Evolutionary conservation across 2,797 vertebrate species (phyloP).

Genomic region (Cichlasoma orientale): DNA sequence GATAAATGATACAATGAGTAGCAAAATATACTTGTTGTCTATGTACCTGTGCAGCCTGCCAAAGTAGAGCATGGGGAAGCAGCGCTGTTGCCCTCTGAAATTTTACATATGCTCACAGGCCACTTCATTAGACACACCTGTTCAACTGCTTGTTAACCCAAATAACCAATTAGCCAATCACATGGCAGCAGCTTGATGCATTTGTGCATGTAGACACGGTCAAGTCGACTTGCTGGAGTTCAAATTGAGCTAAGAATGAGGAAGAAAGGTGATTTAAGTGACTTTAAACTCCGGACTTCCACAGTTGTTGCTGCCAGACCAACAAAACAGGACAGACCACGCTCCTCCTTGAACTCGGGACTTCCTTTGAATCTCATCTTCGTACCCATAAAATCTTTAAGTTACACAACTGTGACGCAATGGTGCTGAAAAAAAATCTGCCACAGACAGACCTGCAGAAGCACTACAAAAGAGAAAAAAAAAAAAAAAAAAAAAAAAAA

Average conservation of each 20-base stretch:
- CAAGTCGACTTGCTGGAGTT: too few relatives aligned
- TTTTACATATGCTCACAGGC: neutral
- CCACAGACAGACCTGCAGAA: rapidly evolving
- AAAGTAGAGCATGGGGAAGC: neutral
- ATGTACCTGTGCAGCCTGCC: neutral
- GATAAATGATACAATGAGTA: neutral
- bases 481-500: too few relatives aligned
- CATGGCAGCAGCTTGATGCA: neutral
- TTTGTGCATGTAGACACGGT: neutral
- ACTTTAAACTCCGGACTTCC: too few relatives aligned
- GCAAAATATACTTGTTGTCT: neutral
- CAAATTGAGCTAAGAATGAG: too few relatives aligned
- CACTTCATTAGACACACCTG: neutral
- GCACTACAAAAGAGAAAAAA: neutral
- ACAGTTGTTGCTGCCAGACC: too few relatives aligned
- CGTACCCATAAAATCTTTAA: too few relatives aligned
- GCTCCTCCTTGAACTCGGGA: too few relatives aligned
- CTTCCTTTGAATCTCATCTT: too few relatives aligned
- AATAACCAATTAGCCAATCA: neutral
- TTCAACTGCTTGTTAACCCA: neutral
- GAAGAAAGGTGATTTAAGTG: too few relatives aligned
- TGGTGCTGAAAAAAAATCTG: neutral
- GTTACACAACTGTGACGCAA: neutral
- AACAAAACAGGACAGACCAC: too few relatives aligned
- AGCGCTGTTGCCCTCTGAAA: neutral